phyloP scores from a whole-genome alignment of 2,888 invertebrate genomes.

The Lasioglossum lativentre region DNA sequence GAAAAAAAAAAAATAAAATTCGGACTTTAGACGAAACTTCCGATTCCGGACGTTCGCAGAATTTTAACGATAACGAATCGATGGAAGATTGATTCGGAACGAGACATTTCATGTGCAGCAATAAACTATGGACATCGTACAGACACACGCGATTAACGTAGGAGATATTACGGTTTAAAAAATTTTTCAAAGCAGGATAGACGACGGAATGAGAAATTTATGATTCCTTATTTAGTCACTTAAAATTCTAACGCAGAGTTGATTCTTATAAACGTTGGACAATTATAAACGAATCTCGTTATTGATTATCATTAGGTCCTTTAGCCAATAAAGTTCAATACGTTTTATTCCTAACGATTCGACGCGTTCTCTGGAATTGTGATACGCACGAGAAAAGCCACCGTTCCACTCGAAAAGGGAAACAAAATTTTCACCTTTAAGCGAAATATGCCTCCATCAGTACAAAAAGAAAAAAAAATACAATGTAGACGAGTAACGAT shows the following conservation, averaged over 20 bases:
- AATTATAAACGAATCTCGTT: constrained; percentile 3
- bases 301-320: constrained; percentile 2
- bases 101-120: neutral
- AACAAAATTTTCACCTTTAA: neutral
- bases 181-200: neutral
- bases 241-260: constrained; percentile 1
- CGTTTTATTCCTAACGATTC: neutral
- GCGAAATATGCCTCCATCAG: constrained; percentile 1
- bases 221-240: neutral
- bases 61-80: neutral
- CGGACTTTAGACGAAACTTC: neutral
- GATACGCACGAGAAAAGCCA: neutral
- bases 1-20: neutral
- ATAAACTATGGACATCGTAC: neutral
- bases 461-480: neutral
- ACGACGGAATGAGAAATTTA: neutral
- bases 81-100: neutral
- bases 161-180: neutral
- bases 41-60: neutral
- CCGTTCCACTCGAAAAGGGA: neutral
- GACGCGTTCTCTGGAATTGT: constrained; percentile 9
- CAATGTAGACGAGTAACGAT: neutral
- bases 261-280: constrained; percentile 13
- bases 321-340: neutral
- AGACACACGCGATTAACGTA: neutral